These are phyloP conservation scores for Platyscapa corneri DNA, from an alignment of 1,140 invertebrate genomes.

Conservation along the genomic window DNA sequence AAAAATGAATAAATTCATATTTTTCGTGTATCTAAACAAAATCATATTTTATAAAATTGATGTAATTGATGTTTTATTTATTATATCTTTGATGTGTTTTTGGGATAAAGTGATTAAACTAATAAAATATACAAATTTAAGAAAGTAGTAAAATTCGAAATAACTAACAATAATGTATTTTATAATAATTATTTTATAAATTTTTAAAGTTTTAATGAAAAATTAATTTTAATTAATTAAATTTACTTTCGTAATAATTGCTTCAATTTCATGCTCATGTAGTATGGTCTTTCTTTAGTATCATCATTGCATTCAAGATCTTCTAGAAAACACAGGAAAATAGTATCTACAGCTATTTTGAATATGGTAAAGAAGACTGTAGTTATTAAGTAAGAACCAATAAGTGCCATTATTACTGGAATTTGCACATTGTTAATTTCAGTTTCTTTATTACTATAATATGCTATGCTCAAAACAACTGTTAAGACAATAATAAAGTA, in stretches of 20 bases:
- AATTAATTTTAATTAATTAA: too few species aligned
- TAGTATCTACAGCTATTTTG: slow-evolving; percentile 94
- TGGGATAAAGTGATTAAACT: too few species aligned
- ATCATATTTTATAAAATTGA: too few species aligned
- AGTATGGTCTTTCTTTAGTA: slow-evolving; percentile 91
- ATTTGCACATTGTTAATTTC: slow-evolving; percentile 77
- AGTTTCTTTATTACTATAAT: slow-evolving; percentile 47
- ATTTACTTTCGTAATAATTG: slow-evolving; percentile 61
- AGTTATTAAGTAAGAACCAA: slow-evolving; percentile 70
- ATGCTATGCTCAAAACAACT: slow-evolving; percentile 60
- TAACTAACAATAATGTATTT: too few species aligned
- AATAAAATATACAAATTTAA: too few species aligned
- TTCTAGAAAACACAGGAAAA: slow-evolving; percentile 97
- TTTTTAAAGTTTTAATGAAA: too few species aligned
- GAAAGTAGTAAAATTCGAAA: too few species aligned
- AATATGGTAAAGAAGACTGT: slow-evolving; percentile 87
- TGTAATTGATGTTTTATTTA: too few species aligned
- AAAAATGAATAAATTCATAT: too few species aligned
- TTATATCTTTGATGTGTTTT: too few species aligned
- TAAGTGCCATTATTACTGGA: slow-evolving; percentile 72
- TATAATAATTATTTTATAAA: too few species aligned
- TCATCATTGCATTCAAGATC: slow-evolving; percentile 97
- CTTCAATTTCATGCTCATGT: slow-evolving; percentile 87
- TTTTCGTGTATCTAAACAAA: too few species aligned
- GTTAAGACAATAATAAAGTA: slow-evolving; percentile 77